Percentiles rank a stretch among this genome's conserved stretches.
phyloP scores from a whole-genome alignment of 2,797 vertebrate genomes.

The Falco novaeseelandiae region DNA sequence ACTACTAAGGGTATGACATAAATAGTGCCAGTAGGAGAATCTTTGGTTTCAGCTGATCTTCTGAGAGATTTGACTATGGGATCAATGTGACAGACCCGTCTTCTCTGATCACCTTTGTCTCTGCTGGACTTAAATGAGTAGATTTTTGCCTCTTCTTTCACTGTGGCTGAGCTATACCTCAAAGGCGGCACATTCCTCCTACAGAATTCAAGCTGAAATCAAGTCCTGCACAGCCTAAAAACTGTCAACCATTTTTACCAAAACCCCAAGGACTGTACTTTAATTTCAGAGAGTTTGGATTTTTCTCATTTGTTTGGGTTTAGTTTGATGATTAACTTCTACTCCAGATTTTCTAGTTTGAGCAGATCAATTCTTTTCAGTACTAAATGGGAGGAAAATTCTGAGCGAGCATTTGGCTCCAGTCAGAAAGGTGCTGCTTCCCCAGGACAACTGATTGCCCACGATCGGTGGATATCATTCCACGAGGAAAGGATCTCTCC shows the following conservation, averaged over 20 bases:
- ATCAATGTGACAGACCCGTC: neutral
- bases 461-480: fast-evolving
- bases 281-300: neutral
- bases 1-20: neutral
- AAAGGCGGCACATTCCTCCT: neutral
- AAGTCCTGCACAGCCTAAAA: neutral
- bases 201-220: neutral
- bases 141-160: neutral
- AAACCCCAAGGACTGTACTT: neutral
- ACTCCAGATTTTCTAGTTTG: neutral
- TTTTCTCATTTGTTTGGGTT: neutral
- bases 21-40: neutral
- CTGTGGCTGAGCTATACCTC: neutral
- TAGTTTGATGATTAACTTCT: neutral
- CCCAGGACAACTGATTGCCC: neutral
- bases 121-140: neutral
- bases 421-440: neutral
- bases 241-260: neutral
- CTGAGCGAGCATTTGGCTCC: neutral
- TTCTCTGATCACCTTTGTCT: neutral
- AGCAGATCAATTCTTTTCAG: neutral
- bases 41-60: neutral
- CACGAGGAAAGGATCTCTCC: neutral
- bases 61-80: neutral
- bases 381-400: neutral